A percentile compares a stretch with the other conserved stretches of the same genome.
phyloP scores from a whole-genome alignment of 1,140 invertebrate genomes.

The Leptinotarsa lineolata region DNA sequence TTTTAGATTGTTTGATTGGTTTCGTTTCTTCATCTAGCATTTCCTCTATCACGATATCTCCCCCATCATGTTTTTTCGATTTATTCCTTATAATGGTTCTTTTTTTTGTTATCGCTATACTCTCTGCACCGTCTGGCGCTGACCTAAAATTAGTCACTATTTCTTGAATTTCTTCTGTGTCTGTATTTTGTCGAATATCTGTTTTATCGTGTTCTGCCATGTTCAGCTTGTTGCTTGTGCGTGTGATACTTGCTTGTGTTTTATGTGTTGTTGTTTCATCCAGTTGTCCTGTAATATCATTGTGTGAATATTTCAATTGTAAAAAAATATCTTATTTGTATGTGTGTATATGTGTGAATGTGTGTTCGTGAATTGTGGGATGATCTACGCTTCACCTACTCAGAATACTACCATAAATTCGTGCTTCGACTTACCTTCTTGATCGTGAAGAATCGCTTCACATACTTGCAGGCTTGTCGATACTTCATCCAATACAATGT shows the following conservation, averaged over 20 bases:
- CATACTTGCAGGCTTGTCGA: slow-evolving; percentile 52
- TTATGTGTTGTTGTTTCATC: slow-evolving; percentile 53
- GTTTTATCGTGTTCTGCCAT: slow-evolving; percentile 46
- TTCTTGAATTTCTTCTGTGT: slow-evolving; percentile 62
- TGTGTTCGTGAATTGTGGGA: slow-evolving; percentile 31
- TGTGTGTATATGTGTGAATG: slow-evolving; percentile 31
- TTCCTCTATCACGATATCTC: slow-evolving; percentile 54
- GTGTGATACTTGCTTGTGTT: slow-evolving; percentile 53
- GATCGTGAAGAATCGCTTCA: slow-evolving; percentile 57
- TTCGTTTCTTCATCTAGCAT: slow-evolving; percentile 53
- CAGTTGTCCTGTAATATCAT: slow-evolving; percentile 53
- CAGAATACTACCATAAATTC: slow-evolving; percentile 13
- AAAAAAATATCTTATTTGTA: slow-evolving; percentile 30
- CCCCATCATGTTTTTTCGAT: slow-evolving; percentile 49
- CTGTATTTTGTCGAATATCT: slow-evolving; percentile 44
- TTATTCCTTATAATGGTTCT: slow-evolving; percentile 59
- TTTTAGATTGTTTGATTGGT: background rate
- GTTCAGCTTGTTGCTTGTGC: slow-evolving; percentile 42
- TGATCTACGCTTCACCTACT: slow-evolving; percentile 24
- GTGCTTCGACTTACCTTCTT: slow-evolving; percentile 60
- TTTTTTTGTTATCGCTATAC: slow-evolving; percentile 60
- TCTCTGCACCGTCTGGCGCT: slow-evolving; percentile 57
- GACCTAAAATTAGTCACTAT: slow-evolving; percentile 62
- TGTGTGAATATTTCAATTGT: slow-evolving; percentile 33
- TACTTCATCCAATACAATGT: slow-evolving; percentile 44